Evolutionary conservation across 2,888 invertebrate genomes (phyloP), one percentile per base, ranked within the genome.

Genomic region (Callyntrura sp.): DNA sequence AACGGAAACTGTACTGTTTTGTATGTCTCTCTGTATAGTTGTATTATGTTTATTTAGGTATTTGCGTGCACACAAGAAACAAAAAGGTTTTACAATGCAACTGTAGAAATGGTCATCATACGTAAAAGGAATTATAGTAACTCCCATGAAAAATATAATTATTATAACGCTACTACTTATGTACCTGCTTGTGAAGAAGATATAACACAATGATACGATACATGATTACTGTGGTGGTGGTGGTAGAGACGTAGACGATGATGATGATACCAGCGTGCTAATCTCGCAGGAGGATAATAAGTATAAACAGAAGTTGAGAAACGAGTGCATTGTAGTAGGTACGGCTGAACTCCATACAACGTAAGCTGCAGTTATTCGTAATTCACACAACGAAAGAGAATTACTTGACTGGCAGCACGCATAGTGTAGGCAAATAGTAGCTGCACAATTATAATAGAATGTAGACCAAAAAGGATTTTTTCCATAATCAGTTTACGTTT

Each of bases 81-180:
- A 6, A 35, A 6, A 35, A 2, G 35, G 14, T 62, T 35, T 35
- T 25, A 51, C 25, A 12, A 5, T 76, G 51, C 51, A 25, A 51
- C 51, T 76, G 76, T 51, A 76, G 28, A 45, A 28, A 35, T n/a
- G n/a, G 35, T 35, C 3, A 35, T 35, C 2, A 76, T 76, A 76
- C 23, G 45, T 25, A 76, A 51, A 20, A 76, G 76, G 55, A 76
- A 48, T 55, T 45, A 14, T 23, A 62, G 25, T 23, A 23, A 8
- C 73, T 55, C 11, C 51, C 76, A 51, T 51, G n/a, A 25, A 43
- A 45, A 51, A 23, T 51, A 25, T 76, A 76, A 76, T 76, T 76
- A 76, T 76, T 55, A 51, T 76, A 76, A 76, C 76, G 76, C 51
- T 55, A 51, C 76, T 76, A 35, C 35, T 35, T 35, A 35, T 6